Evolutionary conservation across 1,140 invertebrate species (phyloP).

Genomic region (Ceratoteleas bidentatus): DNA sequence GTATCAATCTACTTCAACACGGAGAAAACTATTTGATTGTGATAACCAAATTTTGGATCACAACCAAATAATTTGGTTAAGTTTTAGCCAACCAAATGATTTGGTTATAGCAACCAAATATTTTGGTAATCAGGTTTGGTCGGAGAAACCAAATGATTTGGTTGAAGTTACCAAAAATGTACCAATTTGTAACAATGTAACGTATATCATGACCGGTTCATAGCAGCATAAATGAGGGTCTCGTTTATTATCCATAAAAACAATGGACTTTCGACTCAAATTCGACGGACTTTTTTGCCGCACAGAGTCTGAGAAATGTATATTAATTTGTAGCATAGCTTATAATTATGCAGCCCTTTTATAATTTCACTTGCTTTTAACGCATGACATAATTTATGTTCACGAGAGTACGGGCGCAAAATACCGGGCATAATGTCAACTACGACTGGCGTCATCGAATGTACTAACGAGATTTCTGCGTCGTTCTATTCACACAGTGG

Average conservation of each 20-base stretch:
- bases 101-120: too few species aligned
- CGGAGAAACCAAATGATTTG: too few species aligned
- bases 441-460: slow-evolving; percentile 64
- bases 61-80: too few species aligned
- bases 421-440: slow-evolving; percentile 59
- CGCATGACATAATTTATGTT: slow-evolving; percentile 59
- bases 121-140: too few species aligned
- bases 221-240: slow-evolving; percentile 6
- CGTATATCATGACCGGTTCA: neutral
- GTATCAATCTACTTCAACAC: slow-evolving; percentile 37
- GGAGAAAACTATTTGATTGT: too few species aligned
- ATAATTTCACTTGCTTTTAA: slow-evolving; percentile 62
- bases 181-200: slow-evolving; percentile 44
- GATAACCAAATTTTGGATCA: too few species aligned
- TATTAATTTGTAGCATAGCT: slow-evolving; percentile 55
- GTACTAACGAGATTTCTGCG: slow-evolving; percentile 62
- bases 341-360: slow-evolving; percentile 56
- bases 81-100: too few species aligned
- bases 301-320: slow-evolving; percentile 25
- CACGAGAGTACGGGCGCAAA: slow-evolving; percentile 46
- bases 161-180: too few species aligned
- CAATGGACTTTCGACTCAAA: slow-evolving; percentile 36
- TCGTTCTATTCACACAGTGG: slow-evolving; percentile 53
- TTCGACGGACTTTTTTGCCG: slow-evolving; percentile 19
- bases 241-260: slow-evolving; percentile 40